phyloP scores from a whole-genome alignment of 2,113 vertebrate species.

The Zapornia atra region DNA sequence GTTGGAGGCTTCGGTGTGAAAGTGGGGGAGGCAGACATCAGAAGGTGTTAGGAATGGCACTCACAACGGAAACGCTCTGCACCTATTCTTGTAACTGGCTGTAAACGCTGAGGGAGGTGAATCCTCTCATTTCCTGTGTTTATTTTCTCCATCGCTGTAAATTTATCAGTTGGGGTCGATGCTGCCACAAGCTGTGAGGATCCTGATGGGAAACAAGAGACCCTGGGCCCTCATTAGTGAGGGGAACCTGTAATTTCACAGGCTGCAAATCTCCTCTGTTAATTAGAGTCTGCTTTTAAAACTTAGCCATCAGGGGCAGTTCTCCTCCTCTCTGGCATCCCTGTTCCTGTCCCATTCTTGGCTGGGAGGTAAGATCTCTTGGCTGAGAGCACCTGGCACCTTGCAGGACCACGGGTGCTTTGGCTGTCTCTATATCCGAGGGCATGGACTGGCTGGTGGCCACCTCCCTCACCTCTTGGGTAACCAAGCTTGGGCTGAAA shows the following conservation, averaged over 20 bases:
- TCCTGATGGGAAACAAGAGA: neutral
- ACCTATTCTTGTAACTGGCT: conserved; percentile 74
- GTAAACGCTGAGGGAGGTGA: conserved; percentile 71
- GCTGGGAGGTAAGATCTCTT: neutral
- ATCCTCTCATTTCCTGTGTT: conserved; percentile 64
- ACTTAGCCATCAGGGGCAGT: accelerated
- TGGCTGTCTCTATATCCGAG: accelerated
- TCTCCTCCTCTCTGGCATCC: neutral
- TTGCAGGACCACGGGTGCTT: neutral
- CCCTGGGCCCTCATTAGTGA: neutral
- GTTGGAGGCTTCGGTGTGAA: conserved; percentile 67
- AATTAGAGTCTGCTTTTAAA: neutral
- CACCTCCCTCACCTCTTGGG: neutral
- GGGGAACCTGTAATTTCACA: neutral
- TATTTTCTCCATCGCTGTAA: conserved; percentile 9
- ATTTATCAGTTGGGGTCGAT: conserved; percentile 41
- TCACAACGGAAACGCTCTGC: conserved; percentile 37
- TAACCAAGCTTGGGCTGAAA: neutral
- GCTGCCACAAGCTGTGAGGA: neutral
- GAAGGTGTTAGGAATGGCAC: conserved; percentile 69
- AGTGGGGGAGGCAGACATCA: conserved; percentile 57
- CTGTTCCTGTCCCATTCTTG: accelerated
- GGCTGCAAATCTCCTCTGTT: neutral
- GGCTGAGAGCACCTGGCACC: too few species aligned
- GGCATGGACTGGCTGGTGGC: neutral